Evolutionary conservation across 2,113 vertebrate species (phyloP), one percentile per base, ranked within the genome.

Genomic region (Nothoprocta pentlandii): DNA sequence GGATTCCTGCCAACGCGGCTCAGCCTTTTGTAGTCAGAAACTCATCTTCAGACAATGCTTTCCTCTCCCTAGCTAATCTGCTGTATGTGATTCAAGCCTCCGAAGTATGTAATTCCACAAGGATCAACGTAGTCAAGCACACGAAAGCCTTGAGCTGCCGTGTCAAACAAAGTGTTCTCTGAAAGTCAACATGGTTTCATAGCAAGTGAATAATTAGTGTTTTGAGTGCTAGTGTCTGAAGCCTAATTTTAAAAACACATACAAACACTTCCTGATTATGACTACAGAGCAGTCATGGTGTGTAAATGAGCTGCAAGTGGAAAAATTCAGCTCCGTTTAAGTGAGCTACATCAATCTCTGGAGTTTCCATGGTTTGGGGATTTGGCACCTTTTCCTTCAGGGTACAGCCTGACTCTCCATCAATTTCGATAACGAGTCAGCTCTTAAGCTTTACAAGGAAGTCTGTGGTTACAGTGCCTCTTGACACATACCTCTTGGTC

Each of bases 21-120:
- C 81, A 96, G 92, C 75, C 89, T 92, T 93, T 96, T 96, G 81
- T 93, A 75, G 92, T 71, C 81, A 78, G 81, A 95, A 96, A 93
- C 71, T 91, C 8, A 63, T 90, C 91, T 85, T 71, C 82, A 91
- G 41, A 93, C 79, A 94, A 96, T 80, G 81, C 56, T 83, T 92
- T 92, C 71, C 81, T 91, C 34, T 78, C 89, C 26, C 85, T 68
- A 36, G 75, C 42, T 95, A 90, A 95, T 93, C 68, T 92, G 51
- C n/a, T 77, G 61, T 28, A 39, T 64, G 71, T 78, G 94, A 70
- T 71, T 92, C 93, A 94, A 58, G 71, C 68, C 74, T 85, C 76
- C 58, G 16, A 93, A n/a, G 82, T 85, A 88, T 89, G 87, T 80
- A 87, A 85, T 93, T 96, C 89, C 9, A 1, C 81, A 77, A 92